Evolutionary conservation across 2,888 invertebrate species (phyloP).

Genomic region (Tanypteryx hageni): DNA sequence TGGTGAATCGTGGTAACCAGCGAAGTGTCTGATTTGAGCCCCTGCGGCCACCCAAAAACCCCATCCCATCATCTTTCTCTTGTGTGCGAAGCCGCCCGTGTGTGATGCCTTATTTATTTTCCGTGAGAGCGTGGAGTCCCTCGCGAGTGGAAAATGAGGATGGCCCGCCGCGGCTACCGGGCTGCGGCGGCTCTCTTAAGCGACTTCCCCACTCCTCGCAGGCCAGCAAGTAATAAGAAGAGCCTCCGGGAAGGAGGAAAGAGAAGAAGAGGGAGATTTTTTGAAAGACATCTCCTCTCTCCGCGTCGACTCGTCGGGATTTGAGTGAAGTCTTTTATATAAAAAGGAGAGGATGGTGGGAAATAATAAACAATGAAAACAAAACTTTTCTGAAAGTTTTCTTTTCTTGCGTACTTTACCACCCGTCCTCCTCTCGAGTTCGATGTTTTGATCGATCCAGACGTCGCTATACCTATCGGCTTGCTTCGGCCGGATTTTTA

Average conservation of each 20-base stretch:
- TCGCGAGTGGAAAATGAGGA: constrained; percentile 20
- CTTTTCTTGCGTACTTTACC: background rate
- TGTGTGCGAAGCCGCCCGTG: background rate
- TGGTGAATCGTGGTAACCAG: background rate
- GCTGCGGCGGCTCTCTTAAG: background rate
- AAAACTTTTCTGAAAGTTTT: background rate
- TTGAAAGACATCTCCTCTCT: background rate
- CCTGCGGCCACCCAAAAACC: background rate
- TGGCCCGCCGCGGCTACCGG: background rate
- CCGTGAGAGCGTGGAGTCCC: background rate
- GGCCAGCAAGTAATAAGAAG: background rate
- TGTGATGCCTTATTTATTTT: constrained; percentile 54
- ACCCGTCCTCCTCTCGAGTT: no score
- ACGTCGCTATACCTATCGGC: background rate
- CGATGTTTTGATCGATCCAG: no score
- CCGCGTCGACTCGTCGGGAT: background rate
- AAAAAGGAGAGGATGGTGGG: background rate
- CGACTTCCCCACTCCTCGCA: background rate
- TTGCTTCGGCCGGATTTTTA: background rate
- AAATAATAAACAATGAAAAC: background rate
- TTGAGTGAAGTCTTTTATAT: no score
- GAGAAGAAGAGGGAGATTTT: background rate
- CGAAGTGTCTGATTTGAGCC: background rate
- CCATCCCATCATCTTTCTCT: no score
- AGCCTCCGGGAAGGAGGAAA: background rate